Evolutionary conservation across 1,140 invertebrate genomes (phyloP).

Genomic region (Brachionus calyciflorus): DNA sequence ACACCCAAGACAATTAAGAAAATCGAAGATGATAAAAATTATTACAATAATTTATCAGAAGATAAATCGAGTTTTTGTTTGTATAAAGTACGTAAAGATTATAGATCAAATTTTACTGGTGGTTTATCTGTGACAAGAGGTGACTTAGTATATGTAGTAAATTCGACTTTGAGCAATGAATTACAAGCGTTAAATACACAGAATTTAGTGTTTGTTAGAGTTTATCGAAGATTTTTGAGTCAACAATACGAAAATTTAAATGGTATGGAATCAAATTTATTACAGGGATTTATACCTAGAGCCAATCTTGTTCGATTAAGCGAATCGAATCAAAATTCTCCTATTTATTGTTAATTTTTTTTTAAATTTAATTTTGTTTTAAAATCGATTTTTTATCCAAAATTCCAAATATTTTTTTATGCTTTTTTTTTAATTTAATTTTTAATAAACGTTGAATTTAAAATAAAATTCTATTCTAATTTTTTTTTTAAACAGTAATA

Average conservation of each 20-base stretch:
- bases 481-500: no score
- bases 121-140: neutral
- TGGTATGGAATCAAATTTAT: neutral
- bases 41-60: neutral
- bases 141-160: neutral
- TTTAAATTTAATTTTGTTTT: neutral
- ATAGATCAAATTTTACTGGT: neutral
- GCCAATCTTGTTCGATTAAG: neutral
- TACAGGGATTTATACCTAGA: conserved; percentile 18
- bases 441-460: no score
- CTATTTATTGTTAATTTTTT: conserved; percentile 33
- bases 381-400: neutral
- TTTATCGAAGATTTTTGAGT: neutral
- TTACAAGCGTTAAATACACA: neutral
- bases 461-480: no score
- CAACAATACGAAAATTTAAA: conserved; percentile 1
- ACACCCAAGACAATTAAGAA: neutral
- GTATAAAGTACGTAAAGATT: conserved; percentile 24
- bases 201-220: conserved; percentile 26
- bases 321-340: neutral
- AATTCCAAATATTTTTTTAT: conserved; percentile 16
- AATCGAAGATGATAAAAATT: neutral
- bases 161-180: neutral
- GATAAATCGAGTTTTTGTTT: neutral
- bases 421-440: no score